Evolutionary conservation across 1,140 invertebrate genomes (phyloP), one percentile per base, ranked within the genome.

Genomic region (Drosophila watanabei): DNA sequence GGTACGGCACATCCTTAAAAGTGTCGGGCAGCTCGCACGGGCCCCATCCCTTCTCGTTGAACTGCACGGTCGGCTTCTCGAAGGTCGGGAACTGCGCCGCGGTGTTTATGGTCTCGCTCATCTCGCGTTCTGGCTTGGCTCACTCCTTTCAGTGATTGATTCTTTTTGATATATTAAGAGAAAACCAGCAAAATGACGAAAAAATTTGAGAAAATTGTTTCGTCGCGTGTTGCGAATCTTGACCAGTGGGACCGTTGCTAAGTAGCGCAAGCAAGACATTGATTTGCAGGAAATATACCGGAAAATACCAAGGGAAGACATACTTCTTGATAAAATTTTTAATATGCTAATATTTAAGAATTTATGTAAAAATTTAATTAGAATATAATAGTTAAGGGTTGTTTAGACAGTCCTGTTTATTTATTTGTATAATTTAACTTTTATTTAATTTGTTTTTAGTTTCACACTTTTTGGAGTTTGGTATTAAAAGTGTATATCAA

Each of bases 1-100:
- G 98, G 94, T 99, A 99, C 0, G 99, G 98, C 96, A 99, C 99
- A 94, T 99, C 98, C 93, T 97, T 97, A 93, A 98, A 99, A 93
- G 98, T 97, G 72, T 98, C 98, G 20, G 98, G 98, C 93, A 99
- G 95, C 92, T 97, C 97, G 93, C 96, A 98, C 46, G 99, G 99
- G 4, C 99, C 99, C 99, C 99, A 99, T 93, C 98, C 98, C 75
- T 89, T 81, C 46, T 93, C 92, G 65, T 93, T 93, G 57, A 92
- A 93, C 48, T 93, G 92, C 66, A 93, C 89, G 28, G 78, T 84
- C 57, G 92, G 92, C 58, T 93, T 92, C 71, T 93, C 91, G 57
- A 93, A 93, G 43, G 76, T 81, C 73, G 89, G 78, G 69, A 89
- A 91, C 65, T 76, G 64, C 32, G 65, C 72, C 69, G 80, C 69